These are phyloP conservation scores for Scalopus aquaticus DNA, from an alignment of 2,113 vertebrate genomes.

Conservation along the genomic window DNA sequence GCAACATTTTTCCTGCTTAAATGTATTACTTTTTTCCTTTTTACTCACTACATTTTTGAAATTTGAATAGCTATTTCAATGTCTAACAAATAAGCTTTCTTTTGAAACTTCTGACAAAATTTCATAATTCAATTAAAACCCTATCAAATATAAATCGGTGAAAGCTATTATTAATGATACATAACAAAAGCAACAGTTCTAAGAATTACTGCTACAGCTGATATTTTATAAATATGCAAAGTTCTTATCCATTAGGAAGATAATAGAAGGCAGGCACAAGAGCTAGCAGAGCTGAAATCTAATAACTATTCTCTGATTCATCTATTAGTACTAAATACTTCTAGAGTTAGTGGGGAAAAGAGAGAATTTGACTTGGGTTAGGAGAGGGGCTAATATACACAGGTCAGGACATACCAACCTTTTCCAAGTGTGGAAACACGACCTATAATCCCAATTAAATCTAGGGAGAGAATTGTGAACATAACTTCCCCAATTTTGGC, in stretches of 20 bases:
- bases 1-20: constrained; percentile 37
- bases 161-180: constrained; percentile 80
- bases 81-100: constrained; percentile 55
- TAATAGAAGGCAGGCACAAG: constrained; percentile 88
- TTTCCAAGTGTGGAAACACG: constrained; percentile 99
- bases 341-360: constrained; percentile 94
- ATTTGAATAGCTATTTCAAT: constrained; percentile 67
- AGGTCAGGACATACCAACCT: constrained; percentile 99
- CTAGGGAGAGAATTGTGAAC: constrained; percentile 99
- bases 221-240: constrained; percentile 81
- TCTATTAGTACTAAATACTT: constrained; percentile 91
- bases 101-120: constrained; percentile 76
- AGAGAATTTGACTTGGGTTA: constrained; percentile 95
- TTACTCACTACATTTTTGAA: constrained; percentile 69
- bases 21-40: constrained; percentile 73
- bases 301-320: constrained; percentile 87
- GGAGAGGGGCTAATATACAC: constrained; percentile 99
- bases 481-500: constrained; percentile 95
- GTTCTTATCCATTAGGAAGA: constrained; percentile 85
- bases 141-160: constrained; percentile 83
- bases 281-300: constrained; percentile 89
- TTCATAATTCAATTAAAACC: constrained; percentile 75
- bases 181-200: constrained; percentile 83
- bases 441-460: constrained; percentile 99
- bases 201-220: constrained; percentile 83